Evolutionary conservation across 2,113 vertebrate genomes (phyloP), one percentile per base, ranked within the genome.

Genomic region (Macrotis lagotis): DNA sequence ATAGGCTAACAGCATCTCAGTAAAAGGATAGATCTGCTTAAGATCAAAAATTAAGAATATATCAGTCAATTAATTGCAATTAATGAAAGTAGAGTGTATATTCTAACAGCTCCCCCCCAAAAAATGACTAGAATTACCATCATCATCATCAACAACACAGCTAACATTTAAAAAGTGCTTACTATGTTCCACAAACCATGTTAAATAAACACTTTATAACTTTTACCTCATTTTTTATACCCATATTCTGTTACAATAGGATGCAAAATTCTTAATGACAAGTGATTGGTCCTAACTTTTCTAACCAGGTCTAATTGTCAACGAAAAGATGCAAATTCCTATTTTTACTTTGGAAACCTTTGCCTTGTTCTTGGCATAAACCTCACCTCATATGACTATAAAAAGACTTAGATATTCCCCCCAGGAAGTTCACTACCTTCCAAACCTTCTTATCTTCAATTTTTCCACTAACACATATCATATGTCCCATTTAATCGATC

Each of bases 191-290:
- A 83, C 16, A 16, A 37, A 83, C 25, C 44, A 7, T 83, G n/a
- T 16, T 74, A 74, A 74, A 4, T 74, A 74, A 74, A 4, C 66
- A 83, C 19, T 83, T 83, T 83, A 44, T 44, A 83, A 83, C 44
- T 44, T 44, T 44, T 83, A 83, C 8, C 37, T 83, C 66, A 24
- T 83, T 83, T 74, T 16, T 22, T 91, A 44, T 14, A 89, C 52
- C 25, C 48, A 49, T 92, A 51, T 90, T 92, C 53, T 48, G 51
- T 25, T 88, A 90, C 53, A 93, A 89, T 19, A 94, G 7, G 6
- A 47, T 47, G 92, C 31, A 55, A 94, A 37, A 90, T 92, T 28
- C 92, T 93, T 50, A 49, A 89, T 37, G 8, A 93, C 51, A 96
- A 94, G 48, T 16, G 25, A 49, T n/a, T 52, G 92, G 55, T 12